Conservation (phyloP, 2,888 invertebrate genomes). For the Pyrochroa serraticornis region DNA sequence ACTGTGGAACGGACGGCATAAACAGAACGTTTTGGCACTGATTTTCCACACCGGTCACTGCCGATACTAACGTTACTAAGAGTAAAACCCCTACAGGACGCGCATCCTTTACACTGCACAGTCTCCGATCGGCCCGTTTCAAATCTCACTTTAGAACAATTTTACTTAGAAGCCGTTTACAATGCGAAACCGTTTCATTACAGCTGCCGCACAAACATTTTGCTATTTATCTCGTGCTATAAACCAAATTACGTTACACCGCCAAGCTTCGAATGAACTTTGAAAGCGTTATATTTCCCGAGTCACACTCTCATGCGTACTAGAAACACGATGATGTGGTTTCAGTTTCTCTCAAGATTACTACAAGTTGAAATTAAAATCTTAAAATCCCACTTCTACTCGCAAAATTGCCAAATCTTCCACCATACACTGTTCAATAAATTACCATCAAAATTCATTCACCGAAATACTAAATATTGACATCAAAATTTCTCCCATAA, state of each 20-base stretch:
- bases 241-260: constrained; percentile 1
- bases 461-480: no score
- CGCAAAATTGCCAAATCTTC: no score
- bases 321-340: no score
- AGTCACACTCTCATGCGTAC: no score
- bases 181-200: constrained; percentile 10
- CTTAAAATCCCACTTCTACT: no score
- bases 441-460: no score
- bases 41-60: constrained; percentile 25
- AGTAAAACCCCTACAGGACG: constrained; percentile 27
- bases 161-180: constrained; percentile 15
- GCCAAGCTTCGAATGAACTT: constrained; percentile 1
- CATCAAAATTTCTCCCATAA: no score
- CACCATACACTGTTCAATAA: no score
- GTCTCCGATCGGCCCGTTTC: constrained; percentile 27
- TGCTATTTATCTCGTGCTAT: constrained; percentile 8
- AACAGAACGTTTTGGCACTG: constrained; percentile 25
- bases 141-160: constrained; percentile 12
- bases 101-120: constrained; percentile 42
- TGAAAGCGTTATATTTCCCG: no score
- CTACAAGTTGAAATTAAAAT: no score
- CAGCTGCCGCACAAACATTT: constrained; percentile 9
- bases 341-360: no score
- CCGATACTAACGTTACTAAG: constrained; percentile 28
- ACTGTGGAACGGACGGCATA: constrained; percentile 15